A percentile compares a stretch with the other conserved stretches of the same genome.
Evolutionary conservation across 2,797 vertebrate species (phyloP).

Genomic region (Sebastes itinus): DNA sequence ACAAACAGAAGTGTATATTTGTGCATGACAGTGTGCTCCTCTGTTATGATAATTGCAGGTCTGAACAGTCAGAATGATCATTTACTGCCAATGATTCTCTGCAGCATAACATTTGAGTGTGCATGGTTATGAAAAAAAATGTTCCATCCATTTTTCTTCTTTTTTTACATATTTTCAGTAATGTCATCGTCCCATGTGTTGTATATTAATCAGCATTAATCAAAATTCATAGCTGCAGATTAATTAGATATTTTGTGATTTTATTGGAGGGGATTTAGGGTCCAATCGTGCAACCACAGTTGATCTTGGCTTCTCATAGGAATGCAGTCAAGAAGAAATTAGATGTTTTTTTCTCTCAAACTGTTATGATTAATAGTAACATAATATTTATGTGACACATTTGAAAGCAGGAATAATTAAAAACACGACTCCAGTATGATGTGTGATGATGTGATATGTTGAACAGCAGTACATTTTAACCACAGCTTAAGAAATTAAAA

Average conservation of each 20-base stretch:
- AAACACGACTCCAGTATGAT: slow-evolving; percentile 8
- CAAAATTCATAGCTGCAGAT: neutral
- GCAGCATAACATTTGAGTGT: neutral
- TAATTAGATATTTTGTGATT: slow-evolving; percentile 4
- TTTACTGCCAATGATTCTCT: neutral
- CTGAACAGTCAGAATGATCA: neutral
- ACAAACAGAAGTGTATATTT: neutral
- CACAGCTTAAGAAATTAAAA: neutral
- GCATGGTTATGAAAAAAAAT: neutral
- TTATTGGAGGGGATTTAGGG: slow-evolving; percentile 5
- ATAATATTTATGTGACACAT: slow-evolving; percentile 29
- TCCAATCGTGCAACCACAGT: slow-evolving; percentile 20
- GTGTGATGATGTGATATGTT: neutral
- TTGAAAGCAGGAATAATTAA: slow-evolving; percentile 28
- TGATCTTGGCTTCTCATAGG: slow-evolving; percentile 35
- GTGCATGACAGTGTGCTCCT: neutral
- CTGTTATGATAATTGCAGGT: neutral
- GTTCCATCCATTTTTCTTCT: neutral
- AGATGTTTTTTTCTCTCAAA: neutral
- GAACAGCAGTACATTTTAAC: slow-evolving; percentile 21
- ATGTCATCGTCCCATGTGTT: neutral
- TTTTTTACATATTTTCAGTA: neutral
- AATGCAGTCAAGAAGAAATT: neutral
- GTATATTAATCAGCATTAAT: slow-evolving; percentile 19
- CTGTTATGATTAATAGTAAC: slow-evolving; percentile 21